These are phyloP conservation scores for Endomychus coccineus DNA, from an alignment of 2,888 invertebrate genomes.

Conservation along the genomic window DNA sequence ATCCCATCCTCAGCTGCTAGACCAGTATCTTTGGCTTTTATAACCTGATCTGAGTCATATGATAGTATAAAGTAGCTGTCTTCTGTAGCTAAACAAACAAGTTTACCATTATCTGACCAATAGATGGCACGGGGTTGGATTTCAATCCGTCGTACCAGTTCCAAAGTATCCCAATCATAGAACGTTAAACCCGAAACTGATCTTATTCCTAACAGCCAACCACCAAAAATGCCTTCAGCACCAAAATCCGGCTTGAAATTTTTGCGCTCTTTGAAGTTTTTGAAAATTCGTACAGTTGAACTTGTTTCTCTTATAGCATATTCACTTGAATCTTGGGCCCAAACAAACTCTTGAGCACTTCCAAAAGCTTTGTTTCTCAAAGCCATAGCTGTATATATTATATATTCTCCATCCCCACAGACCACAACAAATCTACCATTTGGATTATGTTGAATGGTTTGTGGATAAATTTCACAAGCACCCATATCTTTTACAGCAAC, in stretches of 20 bases:
- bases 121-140: conserved; percentile 89
- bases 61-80: conserved; percentile 91
- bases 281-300: conserved; percentile 87
- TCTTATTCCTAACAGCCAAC: conserved; percentile 58
- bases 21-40: conserved; percentile 65
- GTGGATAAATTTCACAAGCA: conserved; percentile 98
- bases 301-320: conserved; percentile 55
- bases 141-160: conserved; percentile 90
- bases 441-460: conserved; percentile 96
- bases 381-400: conserved; percentile 99
- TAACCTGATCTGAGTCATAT: conserved; percentile 78
- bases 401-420: conserved; percentile 99
- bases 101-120: conserved; percentile 93
- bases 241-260: conserved; percentile 95
- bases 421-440: conserved; percentile 93
- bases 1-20: conserved; percentile 86
- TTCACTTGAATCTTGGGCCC: conserved; percentile 95
- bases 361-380: conserved; percentile 98
- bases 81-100: conserved; percentile 91
- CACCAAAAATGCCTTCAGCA: conserved; percentile 68
- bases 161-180: conserved; percentile 95
- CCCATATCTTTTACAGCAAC: conserved; percentile 98
- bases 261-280: conserved; percentile 96
- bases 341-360: conserved; percentile 96
- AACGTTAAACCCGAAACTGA: conserved; percentile 89